Evolutionary conservation across 2,113 vertebrate genomes (phyloP), one percentile per base, ranked within the genome.

Genomic region (Entelurus aequoreus): DNA sequence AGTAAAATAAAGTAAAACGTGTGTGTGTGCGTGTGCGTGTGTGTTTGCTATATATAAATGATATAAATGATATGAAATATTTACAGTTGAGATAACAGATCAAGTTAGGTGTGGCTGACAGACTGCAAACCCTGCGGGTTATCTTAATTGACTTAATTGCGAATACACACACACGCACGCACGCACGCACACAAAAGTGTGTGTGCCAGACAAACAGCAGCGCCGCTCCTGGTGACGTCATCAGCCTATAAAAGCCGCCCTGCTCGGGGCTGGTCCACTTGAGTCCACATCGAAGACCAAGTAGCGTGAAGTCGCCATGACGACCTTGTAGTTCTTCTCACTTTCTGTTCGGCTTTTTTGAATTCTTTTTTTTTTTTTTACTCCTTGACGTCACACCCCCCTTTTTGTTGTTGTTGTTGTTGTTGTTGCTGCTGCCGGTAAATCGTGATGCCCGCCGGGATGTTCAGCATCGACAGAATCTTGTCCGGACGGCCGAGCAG

Each of bases 391-490:
- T 19, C 13, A 14, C 8, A 9, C n/a, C n/a, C 11, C 15, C n/a
- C 16, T 28, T 28, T 3, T 28, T 28, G 21, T 28, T 28, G 21
- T n/a, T n/a, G n/a, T n/a, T n/a, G n/a, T 19, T 19, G 19, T 28
- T 28, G 28, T 28, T 28, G 28, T 28, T 28, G 1, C 3, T 28
- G 28, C 3, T 28, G 28, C 55, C 35, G 59, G 52, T 57, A 53
- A 50, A 68, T 65, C 70, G 88, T 76, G 74, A 97, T 97, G 95
- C 95, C 94, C 84, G 93, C 93, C 80, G 94, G 93, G 88, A 97
- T 98, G 96, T 98, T 98, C 90, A 98, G 93, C 90, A 98, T 98
- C 86, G 96, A 98, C 91, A 98, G 93, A 78, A 98, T 98, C 85
- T 88, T 98, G 88, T 94, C 96, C 81, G 93, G 90, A 55, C 91